Conservation (phyloP, 2,113 vertebrate species). For the Taxidea taxus region DNA sequence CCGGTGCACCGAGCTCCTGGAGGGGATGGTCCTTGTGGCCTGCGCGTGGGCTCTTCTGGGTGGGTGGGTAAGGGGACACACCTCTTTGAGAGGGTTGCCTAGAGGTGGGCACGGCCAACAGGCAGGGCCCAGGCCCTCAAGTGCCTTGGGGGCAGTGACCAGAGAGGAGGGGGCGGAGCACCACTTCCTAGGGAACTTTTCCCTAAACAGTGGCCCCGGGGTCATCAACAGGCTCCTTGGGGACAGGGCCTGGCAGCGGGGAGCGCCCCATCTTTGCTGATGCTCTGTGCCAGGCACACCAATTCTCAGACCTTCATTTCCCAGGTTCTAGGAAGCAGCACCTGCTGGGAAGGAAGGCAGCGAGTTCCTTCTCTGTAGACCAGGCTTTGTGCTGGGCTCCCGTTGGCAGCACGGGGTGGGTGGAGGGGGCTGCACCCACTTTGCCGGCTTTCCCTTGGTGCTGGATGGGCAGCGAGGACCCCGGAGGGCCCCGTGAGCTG, state of each 20-base stretch:
- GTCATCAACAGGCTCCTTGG: accelerated
- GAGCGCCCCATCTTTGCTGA: neutral
- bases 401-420: neutral
- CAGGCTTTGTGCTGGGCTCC: neutral
- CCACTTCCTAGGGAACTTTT: too few relatives aligned
- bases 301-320: neutral
- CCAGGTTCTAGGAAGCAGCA: neutral
- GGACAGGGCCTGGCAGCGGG: neutral
- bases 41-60: accelerated
- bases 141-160: neutral
- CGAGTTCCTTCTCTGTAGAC: neutral
- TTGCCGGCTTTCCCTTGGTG: neutral
- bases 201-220: neutral
- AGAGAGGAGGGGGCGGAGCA: neutral
- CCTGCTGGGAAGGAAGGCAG: too few relatives aligned
- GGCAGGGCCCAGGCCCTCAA: neutral
- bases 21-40: accelerated
- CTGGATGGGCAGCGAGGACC: neutral
- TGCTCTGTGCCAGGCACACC: accelerated
- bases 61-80: neutral
- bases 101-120: neutral
- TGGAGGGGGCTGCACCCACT: accelerated
- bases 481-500: neutral
- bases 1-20: accelerated
- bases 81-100: neutral